Evolutionary conservation across 2,113 vertebrate genomes (phyloP), one percentile per base, ranked within the genome.

Genomic region (Bos javanicus): DNA sequence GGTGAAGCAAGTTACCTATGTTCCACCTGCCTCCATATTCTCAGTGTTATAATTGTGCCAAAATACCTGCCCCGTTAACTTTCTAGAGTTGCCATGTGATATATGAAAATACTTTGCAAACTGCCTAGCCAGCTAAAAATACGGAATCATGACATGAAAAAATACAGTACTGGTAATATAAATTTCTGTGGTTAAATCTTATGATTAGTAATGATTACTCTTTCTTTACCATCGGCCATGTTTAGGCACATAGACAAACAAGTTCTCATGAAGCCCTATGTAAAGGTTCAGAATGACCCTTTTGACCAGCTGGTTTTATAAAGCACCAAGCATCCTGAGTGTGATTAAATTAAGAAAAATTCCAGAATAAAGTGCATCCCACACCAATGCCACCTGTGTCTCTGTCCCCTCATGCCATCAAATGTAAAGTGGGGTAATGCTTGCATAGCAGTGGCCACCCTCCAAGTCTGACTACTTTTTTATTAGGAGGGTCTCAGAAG

Each of bases 321-420:
- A 94, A 97, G 78, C 67, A 74, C 43, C n/a, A 57, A 96, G 88
- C 43, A 87, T 84, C 91, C 64, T 94, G 62, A 96, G 71, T 8
- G 56, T 90, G 56, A 96, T 23, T 26, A 97, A 96, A 78, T 39
- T 28, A 87, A 81, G 62, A 48, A 46, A 97, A 57, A 30, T 57
- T 96, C 74, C 43, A 25, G 10, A 36, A 67, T 81, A 74, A 90
- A 74, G 82, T 94, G n/a, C 43, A 33, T 82, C 93, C 39, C 67
- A 80, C 62, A 78, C 59, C 30, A 36, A 21, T 48, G 50, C 30
- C 52, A 71, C 56, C 26, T 56, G 5, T 7, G 48, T 30, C 56
- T 93, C 36, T 74, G 2, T 71, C n/a, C 15, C 84, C 59, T 74
- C 19, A 52, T 28, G 71, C 11, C 13, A 50, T 33, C 60, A 56